Conservation (phyloP, 2,113 vertebrate species). For the Pygoscelis adeliae region DNA sequence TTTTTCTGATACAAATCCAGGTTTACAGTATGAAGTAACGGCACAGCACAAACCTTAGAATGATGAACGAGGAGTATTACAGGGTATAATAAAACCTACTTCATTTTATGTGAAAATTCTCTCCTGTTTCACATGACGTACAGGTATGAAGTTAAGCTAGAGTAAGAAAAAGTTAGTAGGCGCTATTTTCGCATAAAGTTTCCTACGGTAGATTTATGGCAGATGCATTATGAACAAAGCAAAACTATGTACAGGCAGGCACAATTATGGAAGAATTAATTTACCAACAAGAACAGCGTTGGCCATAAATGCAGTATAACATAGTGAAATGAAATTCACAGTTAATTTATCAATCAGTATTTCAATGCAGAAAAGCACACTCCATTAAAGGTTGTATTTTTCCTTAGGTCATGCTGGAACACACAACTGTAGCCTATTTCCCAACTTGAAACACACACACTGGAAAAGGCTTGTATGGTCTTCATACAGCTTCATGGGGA, state of each 20-base stretch:
- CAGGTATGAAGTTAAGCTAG: background rate
- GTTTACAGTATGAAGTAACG: background rate
- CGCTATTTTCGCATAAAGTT: background rate
- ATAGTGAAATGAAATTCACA: background rate
- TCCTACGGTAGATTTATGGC: background rate
- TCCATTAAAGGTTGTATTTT: background rate
- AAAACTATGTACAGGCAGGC: background rate
- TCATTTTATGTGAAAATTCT: background rate
- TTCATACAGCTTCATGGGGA: fast-evolving
- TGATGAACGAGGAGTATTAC: fast-evolving
- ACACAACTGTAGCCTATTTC: background rate
- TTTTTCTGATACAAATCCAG: background rate
- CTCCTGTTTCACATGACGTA: background rate
- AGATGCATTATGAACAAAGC: background rate
- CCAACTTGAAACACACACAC: background rate
- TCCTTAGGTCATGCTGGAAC: background rate
- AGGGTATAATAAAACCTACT: background rate
- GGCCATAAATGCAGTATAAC: background rate
- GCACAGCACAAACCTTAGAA: background rate
- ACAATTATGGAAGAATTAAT: background rate
- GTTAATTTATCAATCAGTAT: background rate
- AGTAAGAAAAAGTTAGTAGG: background rate
- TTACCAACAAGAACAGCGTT: background rate
- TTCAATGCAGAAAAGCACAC: background rate
- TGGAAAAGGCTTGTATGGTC: background rate